phyloP scores from a whole-genome alignment of 2,797 vertebrate species.

The Prionace glauca region DNA sequence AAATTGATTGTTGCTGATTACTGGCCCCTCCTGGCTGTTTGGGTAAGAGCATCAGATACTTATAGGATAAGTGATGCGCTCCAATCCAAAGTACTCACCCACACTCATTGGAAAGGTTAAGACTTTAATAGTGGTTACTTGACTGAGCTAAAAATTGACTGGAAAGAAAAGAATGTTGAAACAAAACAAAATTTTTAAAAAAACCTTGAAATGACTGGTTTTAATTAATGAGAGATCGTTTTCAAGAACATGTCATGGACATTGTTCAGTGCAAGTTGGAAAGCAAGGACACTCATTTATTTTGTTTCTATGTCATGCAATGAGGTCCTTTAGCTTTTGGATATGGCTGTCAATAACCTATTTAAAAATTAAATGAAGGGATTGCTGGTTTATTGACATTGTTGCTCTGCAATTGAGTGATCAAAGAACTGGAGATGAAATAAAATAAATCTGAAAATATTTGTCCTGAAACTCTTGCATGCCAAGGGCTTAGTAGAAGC shows the following conservation, averaged over 20 bases:
- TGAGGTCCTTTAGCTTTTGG: neutral
- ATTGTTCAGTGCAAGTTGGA: neutral
- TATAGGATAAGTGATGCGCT: neutral
- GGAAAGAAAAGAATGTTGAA: neutral
- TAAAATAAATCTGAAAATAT: neutral
- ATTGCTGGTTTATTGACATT: constrained; percentile 5
- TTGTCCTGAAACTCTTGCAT: neutral
- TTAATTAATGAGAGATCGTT: neutral
- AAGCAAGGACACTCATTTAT: neutral
- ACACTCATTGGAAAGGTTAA: neutral
- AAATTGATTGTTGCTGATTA: neutral
- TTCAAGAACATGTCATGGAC: neutral
- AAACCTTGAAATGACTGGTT: neutral
- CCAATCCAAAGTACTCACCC: neutral
- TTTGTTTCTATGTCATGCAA: neutral
- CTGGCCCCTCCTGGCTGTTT: neutral
- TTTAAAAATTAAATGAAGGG: neutral
- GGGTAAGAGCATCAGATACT: neutral
- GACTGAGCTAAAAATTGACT: neutral
- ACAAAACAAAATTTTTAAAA: neutral
- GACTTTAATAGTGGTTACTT: neutral
- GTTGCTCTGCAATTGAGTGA: constrained; percentile 16
- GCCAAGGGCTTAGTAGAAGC: neutral
- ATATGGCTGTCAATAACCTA: neutral
- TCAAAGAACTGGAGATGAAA: neutral